Conservation (phyloP, 2,797 vertebrate genomes). For the Myripristis murdjan region DNA sequence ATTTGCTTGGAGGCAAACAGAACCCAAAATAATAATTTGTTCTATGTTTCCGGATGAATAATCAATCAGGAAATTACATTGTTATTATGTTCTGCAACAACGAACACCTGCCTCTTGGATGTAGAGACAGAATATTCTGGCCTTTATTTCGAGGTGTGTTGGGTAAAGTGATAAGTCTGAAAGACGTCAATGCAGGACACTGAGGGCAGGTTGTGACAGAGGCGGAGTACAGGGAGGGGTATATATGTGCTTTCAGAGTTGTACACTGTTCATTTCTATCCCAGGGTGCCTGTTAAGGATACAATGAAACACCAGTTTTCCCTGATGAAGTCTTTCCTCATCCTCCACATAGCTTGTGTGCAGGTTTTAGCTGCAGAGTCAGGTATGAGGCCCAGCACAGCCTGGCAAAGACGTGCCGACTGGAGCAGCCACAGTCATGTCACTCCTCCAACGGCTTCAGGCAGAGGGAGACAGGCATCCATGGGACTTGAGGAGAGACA, state of each 20-base stretch:
- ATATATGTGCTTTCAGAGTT: constrained; percentile 4
- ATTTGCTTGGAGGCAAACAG: constrained; percentile 7
- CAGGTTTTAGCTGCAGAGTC: constrained; percentile 8
- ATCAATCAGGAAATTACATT: background rate
- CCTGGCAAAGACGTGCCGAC: background rate
- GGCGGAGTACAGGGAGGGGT: constrained; percentile 7
- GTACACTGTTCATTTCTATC: background rate
- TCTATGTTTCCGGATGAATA: background rate
- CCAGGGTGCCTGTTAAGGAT: background rate
- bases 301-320: constrained; percentile 21
- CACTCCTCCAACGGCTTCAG: background rate
- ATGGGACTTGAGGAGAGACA: background rate
- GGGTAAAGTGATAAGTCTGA: background rate
- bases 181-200: constrained; percentile 8
- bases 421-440: background rate
- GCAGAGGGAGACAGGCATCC: background rate
- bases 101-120: background rate
- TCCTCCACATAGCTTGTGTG: constrained; percentile 19
- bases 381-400: background rate
- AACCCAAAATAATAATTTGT: constrained; percentile 2
- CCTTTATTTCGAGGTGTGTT: background rate
- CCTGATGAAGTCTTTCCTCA: constrained; percentile 8
- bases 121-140: background rate
- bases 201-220: constrained; percentile 8
- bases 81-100: constrained; percentile 2